Evolutionary conservation across 2,888 invertebrate species (phyloP).

Genomic region (Phortica magna): DNA sequence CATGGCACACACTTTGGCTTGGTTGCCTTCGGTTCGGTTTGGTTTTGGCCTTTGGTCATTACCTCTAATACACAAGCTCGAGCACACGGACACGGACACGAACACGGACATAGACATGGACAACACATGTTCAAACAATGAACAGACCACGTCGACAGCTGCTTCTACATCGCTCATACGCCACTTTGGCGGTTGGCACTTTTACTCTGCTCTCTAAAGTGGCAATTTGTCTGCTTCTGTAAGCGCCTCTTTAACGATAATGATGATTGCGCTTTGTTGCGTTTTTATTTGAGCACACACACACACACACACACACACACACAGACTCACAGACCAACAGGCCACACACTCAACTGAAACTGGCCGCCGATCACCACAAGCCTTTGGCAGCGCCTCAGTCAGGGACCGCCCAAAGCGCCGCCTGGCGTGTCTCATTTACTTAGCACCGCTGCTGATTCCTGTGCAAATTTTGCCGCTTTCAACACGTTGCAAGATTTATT

Average conservation of each 20-base stretch:
- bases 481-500: conserved; percentile 11
- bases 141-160: neutral
- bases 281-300: conserved; percentile 66
- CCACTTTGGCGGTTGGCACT: conserved; percentile 40
- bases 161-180: conserved; percentile 44
- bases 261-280: conserved; percentile 72
- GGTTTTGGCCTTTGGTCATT: conserved; percentile 67
- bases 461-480: neutral
- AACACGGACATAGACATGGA: neutral
- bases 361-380: conserved; percentile 9
- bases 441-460: neutral
- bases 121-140: neutral
- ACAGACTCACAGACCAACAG: neutral
- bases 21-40: conserved; percentile 48
- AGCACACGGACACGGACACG: conserved; percentile 5
- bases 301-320: conserved; percentile 44
- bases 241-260: conserved; percentile 72
- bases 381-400: neutral
- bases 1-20: conserved; percentile 31
- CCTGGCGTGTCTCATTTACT: neutral
- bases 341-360: neutral
- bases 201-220: conserved; percentile 59
- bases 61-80: conserved; percentile 52
- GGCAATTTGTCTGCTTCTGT: conserved; percentile 73
- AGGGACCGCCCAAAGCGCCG: neutral